Evolutionary conservation across 2,113 vertebrate genomes (phyloP).

Genomic region (Thalassoma bifasciatum): DNA sequence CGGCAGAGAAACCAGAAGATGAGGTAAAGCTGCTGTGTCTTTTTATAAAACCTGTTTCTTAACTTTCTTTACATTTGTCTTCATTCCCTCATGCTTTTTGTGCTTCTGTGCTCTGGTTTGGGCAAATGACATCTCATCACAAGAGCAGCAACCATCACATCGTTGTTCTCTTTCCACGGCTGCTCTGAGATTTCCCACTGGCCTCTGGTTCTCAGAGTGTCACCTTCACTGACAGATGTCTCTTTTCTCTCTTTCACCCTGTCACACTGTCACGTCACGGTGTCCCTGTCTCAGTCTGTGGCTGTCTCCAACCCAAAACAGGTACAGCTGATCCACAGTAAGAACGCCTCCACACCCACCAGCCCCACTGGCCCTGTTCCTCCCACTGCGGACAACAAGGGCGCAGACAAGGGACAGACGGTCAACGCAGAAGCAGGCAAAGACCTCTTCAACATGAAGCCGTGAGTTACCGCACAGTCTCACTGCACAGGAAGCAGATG

Average conservation of each 20-base stretch:
- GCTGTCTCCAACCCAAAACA: slow-evolving; percentile 80
- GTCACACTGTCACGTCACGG: slow-evolving; percentile 43
- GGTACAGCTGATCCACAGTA: slow-evolving; percentile 92
- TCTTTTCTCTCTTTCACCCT: slow-evolving; percentile 53
- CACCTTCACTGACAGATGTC: slow-evolving; percentile 47
- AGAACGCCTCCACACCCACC: slow-evolving; percentile 87
- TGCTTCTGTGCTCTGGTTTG: neutral
- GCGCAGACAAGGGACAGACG: slow-evolving; percentile 82
- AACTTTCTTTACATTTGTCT: neutral
- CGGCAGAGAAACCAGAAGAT: slow-evolving; percentile 91
- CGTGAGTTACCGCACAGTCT: slow-evolving; percentile 83
- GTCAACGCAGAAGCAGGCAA: slow-evolving; percentile 87
- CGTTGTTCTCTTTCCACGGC: neutral
- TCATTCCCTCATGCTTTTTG: neutral
- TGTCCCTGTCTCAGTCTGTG: slow-evolving; percentile 77
- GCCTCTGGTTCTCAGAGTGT: slow-evolving; percentile 1
- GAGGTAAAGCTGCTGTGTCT: slow-evolving; percentile 83
- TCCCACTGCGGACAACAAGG: slow-evolving; percentile 80
- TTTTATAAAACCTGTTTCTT: neutral
- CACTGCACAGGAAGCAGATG: neutral
- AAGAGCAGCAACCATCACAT: neutral
- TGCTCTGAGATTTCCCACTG: slow-evolving; percentile 11
- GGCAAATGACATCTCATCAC: neutral
- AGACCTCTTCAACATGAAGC: slow-evolving; percentile 98
- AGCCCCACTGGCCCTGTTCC: slow-evolving; percentile 88